Evolutionary conservation across 2,113 vertebrate genomes (phyloP).

Genomic region (Tylochromis polylepis): DNA sequence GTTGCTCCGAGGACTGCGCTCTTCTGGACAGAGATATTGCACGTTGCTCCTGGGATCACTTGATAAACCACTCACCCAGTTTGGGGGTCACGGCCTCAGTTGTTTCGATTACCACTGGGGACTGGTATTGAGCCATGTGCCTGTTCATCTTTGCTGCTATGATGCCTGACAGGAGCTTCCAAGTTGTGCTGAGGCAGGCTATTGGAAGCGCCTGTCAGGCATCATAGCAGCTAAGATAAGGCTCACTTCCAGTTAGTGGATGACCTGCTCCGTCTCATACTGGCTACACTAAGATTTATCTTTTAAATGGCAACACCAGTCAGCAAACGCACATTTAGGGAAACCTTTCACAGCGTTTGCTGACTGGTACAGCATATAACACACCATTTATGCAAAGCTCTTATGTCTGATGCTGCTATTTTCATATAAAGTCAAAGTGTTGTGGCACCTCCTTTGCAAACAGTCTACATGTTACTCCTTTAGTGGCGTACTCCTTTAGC

Average conservation of each 20-base stretch:
- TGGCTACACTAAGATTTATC: not conserved
- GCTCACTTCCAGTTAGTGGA: not conserved
- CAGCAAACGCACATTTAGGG: fast-evolving
- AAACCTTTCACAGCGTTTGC: not conserved
- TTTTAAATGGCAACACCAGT: not conserved
- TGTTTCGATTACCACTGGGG: not conserved
- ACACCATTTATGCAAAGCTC: not conserved
- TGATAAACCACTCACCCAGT: not conserved
- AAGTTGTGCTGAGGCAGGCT: not conserved
- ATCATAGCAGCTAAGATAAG: not conserved
- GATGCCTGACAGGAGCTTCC: not conserved
- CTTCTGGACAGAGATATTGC: not conserved
- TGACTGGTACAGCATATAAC: not conserved
- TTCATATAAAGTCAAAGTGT: not conserved
- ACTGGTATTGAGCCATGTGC: not conserved
- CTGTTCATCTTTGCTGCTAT: not conserved
- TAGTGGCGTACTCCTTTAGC: not conserved
- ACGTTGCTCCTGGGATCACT: not conserved
- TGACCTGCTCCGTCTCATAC: not conserved
- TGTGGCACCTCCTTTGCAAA: not conserved
- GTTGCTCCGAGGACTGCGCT: not conserved
- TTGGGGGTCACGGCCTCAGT: not conserved
- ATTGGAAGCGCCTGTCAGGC: not conserved
- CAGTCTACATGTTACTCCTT: not conserved
- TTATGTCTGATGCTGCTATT: not conserved